phyloP scores from a whole-genome alignment of 2,888 invertebrate species.

The Orthosia gothica region DNA sequence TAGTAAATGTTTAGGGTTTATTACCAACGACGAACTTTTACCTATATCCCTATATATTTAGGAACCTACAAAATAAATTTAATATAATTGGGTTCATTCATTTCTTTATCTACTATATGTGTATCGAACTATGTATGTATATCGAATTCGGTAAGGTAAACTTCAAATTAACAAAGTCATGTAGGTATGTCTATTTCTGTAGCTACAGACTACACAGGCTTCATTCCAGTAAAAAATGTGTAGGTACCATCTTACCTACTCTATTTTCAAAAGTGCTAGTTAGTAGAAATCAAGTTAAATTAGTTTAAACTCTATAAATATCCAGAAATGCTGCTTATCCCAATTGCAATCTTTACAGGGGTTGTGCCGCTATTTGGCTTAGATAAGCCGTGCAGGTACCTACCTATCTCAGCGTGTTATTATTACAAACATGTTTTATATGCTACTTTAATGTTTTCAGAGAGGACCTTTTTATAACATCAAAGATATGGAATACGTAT shows the following conservation, averaged over 20 bases:
- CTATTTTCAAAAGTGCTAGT: constrained; percentile 23
- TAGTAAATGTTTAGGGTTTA: constrained; percentile 26
- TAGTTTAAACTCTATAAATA: constrained; percentile 45
- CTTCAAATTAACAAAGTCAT: constrained; percentile 3
- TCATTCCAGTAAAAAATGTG: not conserved
- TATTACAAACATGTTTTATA: constrained; percentile 32
- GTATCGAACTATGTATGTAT: not conserved
- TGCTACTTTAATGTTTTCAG: constrained; percentile 62
- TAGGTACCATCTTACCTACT: not conserved
- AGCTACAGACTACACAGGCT: not conserved
- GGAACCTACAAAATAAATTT: constrained; percentile 18
- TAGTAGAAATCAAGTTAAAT: constrained; percentile 30
- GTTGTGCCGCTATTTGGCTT: constrained; percentile 30
- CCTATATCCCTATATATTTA: constrained; percentile 9
- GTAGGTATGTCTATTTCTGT: not conserved
- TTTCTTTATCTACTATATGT: not conserved
- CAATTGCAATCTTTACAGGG: constrained; percentile 37
- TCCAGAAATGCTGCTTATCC: constrained; percentile 41
- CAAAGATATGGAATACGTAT: constrained; percentile 94
- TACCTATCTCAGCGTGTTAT: constrained; percentile 18
- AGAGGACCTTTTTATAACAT: constrained; percentile 93
- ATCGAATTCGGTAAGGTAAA: not conserved
- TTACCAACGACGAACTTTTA: constrained; percentile 13
- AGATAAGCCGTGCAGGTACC: constrained; percentile 25
- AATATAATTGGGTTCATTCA: not conserved